Evolutionary conservation across 2,113 vertebrate species (phyloP).

Genomic region (Pantherophis guttatus): DNA sequence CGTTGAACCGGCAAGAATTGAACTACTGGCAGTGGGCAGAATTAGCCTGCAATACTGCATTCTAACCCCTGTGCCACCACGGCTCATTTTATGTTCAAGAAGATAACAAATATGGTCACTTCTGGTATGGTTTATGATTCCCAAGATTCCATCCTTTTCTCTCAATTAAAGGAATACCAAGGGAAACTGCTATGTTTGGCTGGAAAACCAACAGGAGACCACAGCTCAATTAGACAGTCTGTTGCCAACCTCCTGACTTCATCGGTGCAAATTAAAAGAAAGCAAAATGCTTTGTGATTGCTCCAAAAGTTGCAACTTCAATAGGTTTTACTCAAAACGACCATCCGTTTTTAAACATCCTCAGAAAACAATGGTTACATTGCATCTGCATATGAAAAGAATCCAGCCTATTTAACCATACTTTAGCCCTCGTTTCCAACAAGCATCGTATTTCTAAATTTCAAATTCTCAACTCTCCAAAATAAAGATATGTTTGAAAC

Average conservation of each 20-base stretch:
- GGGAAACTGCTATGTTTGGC: not conserved
- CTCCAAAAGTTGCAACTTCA: not conserved
- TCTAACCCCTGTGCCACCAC: not conserved
- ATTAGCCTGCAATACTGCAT: not conserved
- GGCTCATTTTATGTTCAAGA: not conserved
- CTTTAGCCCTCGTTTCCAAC: not conserved
- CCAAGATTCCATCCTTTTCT: not conserved
- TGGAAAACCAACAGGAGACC: not conserved
- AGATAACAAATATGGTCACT: not conserved
- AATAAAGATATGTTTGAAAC: not conserved
- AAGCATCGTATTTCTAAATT: not conserved
- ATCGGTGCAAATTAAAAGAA: not conserved
- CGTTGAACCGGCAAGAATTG: not conserved
- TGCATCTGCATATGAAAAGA: not conserved
- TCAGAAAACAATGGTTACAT: not conserved
- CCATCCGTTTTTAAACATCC: not conserved
- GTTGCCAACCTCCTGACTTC: not conserved
- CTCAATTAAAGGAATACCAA: too few relatives aligned
- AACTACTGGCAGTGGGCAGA: not conserved
- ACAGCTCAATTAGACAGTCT: not conserved
- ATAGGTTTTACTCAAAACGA: not conserved
- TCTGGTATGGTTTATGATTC: not conserved
- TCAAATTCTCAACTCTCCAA: not conserved
- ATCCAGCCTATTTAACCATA: not conserved
- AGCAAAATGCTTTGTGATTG: not conserved